phyloP scores from a whole-genome alignment of 2,113 vertebrate genomes.

The Sceloporus tristichus region DNA sequence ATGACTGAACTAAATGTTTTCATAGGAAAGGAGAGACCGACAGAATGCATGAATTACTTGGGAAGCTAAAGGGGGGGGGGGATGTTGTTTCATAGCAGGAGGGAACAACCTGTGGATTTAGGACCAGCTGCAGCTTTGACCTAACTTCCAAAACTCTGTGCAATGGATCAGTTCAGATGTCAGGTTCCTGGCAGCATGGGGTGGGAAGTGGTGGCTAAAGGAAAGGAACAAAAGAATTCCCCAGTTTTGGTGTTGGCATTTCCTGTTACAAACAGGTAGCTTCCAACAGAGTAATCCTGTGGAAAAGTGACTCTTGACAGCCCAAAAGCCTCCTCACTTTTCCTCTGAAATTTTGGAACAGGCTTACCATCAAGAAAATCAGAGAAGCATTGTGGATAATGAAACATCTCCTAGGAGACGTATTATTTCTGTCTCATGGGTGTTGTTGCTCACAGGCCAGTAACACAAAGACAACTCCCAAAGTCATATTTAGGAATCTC shows the following conservation, averaged over 20 bases:
- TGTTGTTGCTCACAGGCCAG: too few relatives aligned
- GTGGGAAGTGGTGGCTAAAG: neutral
- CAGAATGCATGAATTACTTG: too few relatives aligned
- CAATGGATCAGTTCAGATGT: neutral
- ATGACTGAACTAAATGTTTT: conserved; percentile 5
- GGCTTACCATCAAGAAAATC: conserved; percentile 24
- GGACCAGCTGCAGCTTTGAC: neutral
- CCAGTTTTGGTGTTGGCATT: neutral
- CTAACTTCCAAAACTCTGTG: neutral
- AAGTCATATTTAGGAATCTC: too few relatives aligned
- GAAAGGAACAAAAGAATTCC: neutral
- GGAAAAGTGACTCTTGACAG: neutral
- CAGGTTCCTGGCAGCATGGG: too few relatives aligned
- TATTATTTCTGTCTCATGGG: conserved; percentile 54
- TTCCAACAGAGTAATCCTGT: neutral
- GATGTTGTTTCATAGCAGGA: neutral
- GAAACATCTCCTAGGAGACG: conserved; percentile 56
- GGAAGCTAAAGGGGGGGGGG: neutral
- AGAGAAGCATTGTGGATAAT: conserved; percentile 52
- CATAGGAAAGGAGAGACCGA: neutral
- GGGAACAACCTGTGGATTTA: neutral
- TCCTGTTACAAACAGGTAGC: neutral
- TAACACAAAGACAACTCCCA: too few relatives aligned
- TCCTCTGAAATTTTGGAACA: neutral
- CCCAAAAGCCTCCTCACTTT: neutral